Evolutionary conservation across 2,113 vertebrate species (phyloP), one percentile per base, ranked within the genome.

Genomic region (Corythaeola cristata): DNA sequence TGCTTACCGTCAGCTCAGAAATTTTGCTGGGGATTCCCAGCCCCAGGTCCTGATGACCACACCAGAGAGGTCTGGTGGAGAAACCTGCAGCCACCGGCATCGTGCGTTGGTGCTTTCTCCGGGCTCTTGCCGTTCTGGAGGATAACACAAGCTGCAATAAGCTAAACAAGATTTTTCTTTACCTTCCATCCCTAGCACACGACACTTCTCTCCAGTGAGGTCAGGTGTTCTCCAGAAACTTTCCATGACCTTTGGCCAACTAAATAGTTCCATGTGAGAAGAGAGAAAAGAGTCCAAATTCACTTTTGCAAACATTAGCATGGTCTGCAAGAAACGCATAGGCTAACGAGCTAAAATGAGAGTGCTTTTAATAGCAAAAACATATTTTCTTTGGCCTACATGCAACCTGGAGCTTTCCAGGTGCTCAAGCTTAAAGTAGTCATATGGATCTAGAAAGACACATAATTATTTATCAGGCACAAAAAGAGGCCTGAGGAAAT

Each of bases 71-170:
- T 24, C 20, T 41, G 15, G 21, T 13, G 11, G 58, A 47, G 74
- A 24, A 35, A 27, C 23, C 26, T 26, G 62, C 68, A 85, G 68
- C n/a, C 23, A 33, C 14, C 5, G 1, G 41, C 16, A 8, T 7
- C 0, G 0, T 52, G 21, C 11, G 1, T 8, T 0, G 0, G 4
- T 23, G 58, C 52, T 41, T 11, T 44, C 66, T 23, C 12, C 0
- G 67, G 17, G 15, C 6, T 26, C 12, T 12, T 77, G 53, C n/a
- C 9, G 2, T 23, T 55, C 79, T 5, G 0, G 6, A 59, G 62
- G 24, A 5, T 32, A 23, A 19, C 6, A 7, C 32, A 59, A 76
- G 6, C 35, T 88, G 58, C 64, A 89, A 12, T 17, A 44, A 75
- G 5, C 28, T 59, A 67, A 85, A 55, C 6, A 21, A 68, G 11